phyloP scores from a whole-genome alignment of 2,888 invertebrate species.

The Cacoxenus indagator region DNA sequence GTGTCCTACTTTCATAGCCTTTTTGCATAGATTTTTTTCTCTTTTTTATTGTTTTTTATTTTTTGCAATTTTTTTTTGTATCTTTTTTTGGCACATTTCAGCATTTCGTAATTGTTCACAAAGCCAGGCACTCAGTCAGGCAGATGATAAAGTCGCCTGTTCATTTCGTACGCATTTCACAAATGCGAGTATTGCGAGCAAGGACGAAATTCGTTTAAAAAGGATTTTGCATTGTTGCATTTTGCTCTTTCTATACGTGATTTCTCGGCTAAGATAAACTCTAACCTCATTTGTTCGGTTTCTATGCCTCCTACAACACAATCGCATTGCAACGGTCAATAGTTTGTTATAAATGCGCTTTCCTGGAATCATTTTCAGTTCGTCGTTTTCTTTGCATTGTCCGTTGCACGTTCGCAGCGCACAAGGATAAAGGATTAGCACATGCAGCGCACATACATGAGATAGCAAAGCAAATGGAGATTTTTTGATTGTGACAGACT shows the following conservation, averaged over 20 bases:
- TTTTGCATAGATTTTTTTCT: background rate
- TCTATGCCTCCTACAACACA: background rate
- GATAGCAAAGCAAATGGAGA: too few relatives aligned
- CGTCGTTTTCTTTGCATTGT: conserved; percentile 12
- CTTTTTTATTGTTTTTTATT: background rate
- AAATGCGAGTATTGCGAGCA: background rate
- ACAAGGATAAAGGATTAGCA: background rate
- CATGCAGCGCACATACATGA: background rate
- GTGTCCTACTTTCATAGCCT: background rate
- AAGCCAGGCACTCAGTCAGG: background rate
- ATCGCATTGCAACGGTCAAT: conserved; percentile 2
- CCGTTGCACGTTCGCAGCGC: background rate
- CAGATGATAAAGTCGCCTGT: background rate
- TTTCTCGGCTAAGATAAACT: conserved; percentile 14
- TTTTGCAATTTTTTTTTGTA: background rate
- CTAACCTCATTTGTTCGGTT: background rate
- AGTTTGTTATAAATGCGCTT: background rate
- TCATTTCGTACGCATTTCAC: conserved; percentile 5
- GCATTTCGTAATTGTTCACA: background rate
- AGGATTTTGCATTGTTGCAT: conserved; percentile 4
- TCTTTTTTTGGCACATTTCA: background rate
- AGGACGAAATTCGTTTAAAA: background rate
- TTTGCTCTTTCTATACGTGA: conserved; percentile 7
- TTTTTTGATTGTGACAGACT: background rate
- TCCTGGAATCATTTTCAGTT: background rate